These are phyloP conservation scores for Pipistrellus kuhlii DNA, from an alignment of 2,797 vertebrate genomes.

Conservation along the genomic window DNA sequence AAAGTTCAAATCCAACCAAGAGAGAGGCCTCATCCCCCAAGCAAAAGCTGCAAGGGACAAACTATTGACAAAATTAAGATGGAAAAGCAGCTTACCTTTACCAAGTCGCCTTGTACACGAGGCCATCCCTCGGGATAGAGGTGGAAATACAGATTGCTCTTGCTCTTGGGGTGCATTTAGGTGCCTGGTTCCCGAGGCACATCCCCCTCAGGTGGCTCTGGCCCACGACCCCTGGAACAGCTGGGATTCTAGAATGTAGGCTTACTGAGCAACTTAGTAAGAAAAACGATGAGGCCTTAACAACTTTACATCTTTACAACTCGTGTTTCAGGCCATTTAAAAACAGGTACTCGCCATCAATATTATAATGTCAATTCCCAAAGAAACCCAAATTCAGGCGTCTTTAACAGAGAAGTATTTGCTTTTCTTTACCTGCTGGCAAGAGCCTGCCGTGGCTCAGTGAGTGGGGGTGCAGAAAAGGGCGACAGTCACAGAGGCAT, in stretches of 20 bases:
- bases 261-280: not conserved
- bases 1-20: not conserved
- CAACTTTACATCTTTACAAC: not conserved
- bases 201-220: not conserved
- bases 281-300: not conserved
- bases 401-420: slow-evolving; percentile 16
- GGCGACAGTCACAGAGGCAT: not conserved
- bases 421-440: slow-evolving; percentile 27
- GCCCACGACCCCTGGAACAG: not conserved
- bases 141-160: not conserved
- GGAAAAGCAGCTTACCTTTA: not conserved
- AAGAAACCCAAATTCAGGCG: slow-evolving; percentile 19
- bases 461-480: not conserved
- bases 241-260: not conserved
- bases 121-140: not conserved
- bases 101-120: not conserved
- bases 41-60: not conserved
- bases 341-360: not conserved
- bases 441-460: slow-evolving; percentile 52
- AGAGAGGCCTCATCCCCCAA: not conserved
- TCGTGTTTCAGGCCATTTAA: not conserved
- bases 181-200: not conserved
- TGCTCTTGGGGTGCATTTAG: not conserved
- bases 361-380: not conserved
- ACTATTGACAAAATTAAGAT: not conserved